These are phyloP conservation scores for Catocala nupta DNA, from an alignment of 2,888 invertebrate genomes.

Conservation along the genomic window DNA sequence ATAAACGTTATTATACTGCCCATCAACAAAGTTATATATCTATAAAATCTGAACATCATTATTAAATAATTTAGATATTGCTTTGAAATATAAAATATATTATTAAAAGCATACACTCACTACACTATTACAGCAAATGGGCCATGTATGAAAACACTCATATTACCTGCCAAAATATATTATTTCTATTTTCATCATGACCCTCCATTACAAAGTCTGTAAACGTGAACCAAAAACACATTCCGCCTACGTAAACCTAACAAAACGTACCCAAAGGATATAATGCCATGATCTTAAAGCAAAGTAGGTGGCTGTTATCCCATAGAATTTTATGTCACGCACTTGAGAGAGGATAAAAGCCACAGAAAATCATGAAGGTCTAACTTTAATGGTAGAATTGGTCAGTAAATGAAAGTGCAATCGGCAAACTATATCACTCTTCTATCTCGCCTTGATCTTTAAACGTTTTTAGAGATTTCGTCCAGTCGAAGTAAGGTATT, in stretches of 20 bases:
- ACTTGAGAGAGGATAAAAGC: not conserved
- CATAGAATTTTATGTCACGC: constrained; percentile 6
- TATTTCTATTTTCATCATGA: no score
- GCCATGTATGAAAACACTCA: no score
- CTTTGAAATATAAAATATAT: no score
- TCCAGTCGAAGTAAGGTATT: not conserved
- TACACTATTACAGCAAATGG: no score
- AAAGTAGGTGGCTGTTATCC: not conserved
- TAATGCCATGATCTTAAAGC: constrained; percentile 1
- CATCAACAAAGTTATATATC: no score
- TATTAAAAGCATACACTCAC: no score
- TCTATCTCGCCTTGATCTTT: not conserved
- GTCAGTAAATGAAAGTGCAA: not conserved
- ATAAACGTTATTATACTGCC: no score
- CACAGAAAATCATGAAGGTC: not conserved
- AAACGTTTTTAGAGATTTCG: not conserved
- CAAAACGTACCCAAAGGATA: not conserved
- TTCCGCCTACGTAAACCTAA: not conserved
- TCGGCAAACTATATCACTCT: not conserved
- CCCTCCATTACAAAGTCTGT: no score
- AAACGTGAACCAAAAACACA: not conserved
- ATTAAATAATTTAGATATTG: no score
- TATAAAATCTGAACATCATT: no score
- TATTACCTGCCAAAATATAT: no score
- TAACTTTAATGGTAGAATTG: not conserved